Conservation (phyloP, 2,888 invertebrate genomes). For the Drosophila suboccidentalis region DNA sequence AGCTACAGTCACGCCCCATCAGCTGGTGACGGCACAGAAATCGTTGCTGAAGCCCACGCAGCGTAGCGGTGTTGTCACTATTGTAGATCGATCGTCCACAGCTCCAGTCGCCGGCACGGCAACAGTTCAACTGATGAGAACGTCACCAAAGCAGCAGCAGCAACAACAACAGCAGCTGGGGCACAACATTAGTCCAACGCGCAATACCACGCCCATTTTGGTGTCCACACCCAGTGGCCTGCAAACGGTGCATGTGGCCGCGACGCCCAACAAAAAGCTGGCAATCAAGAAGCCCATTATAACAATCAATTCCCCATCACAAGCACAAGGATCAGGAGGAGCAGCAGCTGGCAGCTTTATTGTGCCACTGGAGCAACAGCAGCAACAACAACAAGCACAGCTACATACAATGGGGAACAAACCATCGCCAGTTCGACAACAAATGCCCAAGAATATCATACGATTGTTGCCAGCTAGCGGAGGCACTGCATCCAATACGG, state of each 20-base stretch:
- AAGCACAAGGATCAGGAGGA: slow-evolving; percentile 35
- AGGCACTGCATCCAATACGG: slow-evolving; percentile 4
- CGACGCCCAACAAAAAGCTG: slow-evolving; percentile 74
- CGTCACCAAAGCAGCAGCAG: slow-evolving; percentile 29
- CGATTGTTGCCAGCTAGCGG: slow-evolving; percentile 64
- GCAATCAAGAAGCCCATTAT: slow-evolving; percentile 82
- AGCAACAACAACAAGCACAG: slow-evolving; percentile 31
- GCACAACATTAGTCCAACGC: slow-evolving; percentile 43
- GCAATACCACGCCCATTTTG: slow-evolving; percentile 81
- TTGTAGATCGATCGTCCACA: slow-evolving; percentile 42
- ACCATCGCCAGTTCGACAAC: slow-evolving; percentile 43
- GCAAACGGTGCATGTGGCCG: slow-evolving; percentile 84
- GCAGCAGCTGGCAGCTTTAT: slow-evolving; percentile 7
- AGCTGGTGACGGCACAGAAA: slow-evolving; percentile 61
- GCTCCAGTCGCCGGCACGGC: slow-evolving; percentile 7
- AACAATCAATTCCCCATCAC: slow-evolving; percentile 62
- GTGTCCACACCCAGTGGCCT: slow-evolving; percentile 84
- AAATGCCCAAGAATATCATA: slow-evolving; percentile 77
- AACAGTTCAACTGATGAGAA: slow-evolving; percentile 37
- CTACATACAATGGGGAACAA: slow-evolving; percentile 21
- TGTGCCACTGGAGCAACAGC: slow-evolving; percentile 27
- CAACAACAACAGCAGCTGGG: slow-evolving; percentile 16
- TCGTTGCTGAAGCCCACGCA: slow-evolving; percentile 73
- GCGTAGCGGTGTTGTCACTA: slow-evolving; percentile 51
- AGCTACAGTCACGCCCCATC: slow-evolving; percentile 19